phyloP scores from a whole-genome alignment of 2,113 vertebrate genomes.

The Phylloscopus whistleri region DNA sequence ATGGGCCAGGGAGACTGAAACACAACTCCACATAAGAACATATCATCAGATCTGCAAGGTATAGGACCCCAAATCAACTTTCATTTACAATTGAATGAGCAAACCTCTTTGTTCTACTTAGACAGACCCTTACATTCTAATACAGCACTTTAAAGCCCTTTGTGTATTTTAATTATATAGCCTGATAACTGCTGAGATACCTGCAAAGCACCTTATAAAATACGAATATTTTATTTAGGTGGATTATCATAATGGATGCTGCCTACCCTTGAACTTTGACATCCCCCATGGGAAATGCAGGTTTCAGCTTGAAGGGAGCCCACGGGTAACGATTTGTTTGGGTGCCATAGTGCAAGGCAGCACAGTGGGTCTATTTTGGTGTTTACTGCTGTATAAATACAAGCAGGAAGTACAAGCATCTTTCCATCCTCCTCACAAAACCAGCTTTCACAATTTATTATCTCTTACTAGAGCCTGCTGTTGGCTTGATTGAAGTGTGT shows the following conservation, averaged over 20 bases:
- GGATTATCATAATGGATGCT: neutral
- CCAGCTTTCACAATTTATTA: slow-evolving; percentile 26
- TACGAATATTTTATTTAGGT: neutral
- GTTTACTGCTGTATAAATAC: slow-evolving; percentile 29
- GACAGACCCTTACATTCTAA: neutral
- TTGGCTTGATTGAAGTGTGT: slow-evolving; percentile 58
- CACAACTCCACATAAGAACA: neutral
- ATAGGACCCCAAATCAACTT: neutral
- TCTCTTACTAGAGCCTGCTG: slow-evolving; percentile 27
- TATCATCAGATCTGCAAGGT: neutral
- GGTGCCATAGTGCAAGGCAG: neutral
- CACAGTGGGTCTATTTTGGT: neutral
- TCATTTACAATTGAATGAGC: neutral
- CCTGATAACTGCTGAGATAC: neutral
- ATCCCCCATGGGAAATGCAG: neutral
- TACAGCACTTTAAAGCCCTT: neutral
- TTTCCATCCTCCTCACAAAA: slow-evolving; percentile 11
- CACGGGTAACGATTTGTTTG: neutral
- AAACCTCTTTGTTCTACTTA: neutral
- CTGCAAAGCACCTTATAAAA: neutral
- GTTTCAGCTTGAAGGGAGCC: neutral
- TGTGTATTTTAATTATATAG: neutral
- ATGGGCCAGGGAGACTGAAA: neutral
- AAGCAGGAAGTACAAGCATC: neutral
- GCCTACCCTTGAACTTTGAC: neutral